Conservation (phyloP, 2,888 invertebrate species). For the Cosmorhoe ocellata region DNA sequence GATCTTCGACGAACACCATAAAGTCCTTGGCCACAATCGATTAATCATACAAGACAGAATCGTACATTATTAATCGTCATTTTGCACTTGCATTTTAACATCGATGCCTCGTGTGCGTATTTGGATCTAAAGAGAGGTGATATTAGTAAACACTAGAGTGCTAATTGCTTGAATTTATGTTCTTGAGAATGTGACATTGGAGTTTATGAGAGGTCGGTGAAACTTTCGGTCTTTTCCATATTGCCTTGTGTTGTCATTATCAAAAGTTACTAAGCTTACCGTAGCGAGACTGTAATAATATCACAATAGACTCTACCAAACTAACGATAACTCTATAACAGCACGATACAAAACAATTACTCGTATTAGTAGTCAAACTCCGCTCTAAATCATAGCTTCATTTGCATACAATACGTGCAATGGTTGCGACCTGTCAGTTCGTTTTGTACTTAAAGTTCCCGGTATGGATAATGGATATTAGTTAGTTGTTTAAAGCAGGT, state of each 20-base stretch:
- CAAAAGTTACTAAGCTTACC: too few relatives aligned
- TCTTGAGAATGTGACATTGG: too few relatives aligned
- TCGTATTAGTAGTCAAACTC: constrained; percentile 46
- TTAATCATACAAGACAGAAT: constrained; percentile 9
- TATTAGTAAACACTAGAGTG: too few relatives aligned
- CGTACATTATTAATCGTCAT: neutral
- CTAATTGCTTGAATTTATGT: too few relatives aligned
- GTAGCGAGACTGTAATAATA: too few relatives aligned
- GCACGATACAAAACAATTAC: constrained; percentile 43
- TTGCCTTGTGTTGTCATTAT: too few relatives aligned
- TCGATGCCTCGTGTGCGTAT: constrained; percentile 4
- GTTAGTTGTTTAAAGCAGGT: constrained; percentile 12
- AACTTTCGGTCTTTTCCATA: too few relatives aligned
- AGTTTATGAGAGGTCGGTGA: too few relatives aligned
- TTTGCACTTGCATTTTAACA: constrained; percentile 13
- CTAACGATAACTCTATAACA: constrained; percentile 17
- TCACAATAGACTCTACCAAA: neutral
- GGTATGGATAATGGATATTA: constrained; percentile 15
- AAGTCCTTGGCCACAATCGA: constrained; percentile 27
- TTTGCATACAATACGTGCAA: constrained; percentile 66
- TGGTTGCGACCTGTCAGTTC: constrained; percentile 48
- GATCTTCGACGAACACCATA: too few relatives aligned
- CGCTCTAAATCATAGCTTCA: constrained; percentile 56
- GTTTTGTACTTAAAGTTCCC: constrained; percentile 49
- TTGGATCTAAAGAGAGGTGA: too few relatives aligned